Base-by-base conservation (phyloP, 1,140 invertebrate genomes). In the Drosophila murphyi region DNA sequence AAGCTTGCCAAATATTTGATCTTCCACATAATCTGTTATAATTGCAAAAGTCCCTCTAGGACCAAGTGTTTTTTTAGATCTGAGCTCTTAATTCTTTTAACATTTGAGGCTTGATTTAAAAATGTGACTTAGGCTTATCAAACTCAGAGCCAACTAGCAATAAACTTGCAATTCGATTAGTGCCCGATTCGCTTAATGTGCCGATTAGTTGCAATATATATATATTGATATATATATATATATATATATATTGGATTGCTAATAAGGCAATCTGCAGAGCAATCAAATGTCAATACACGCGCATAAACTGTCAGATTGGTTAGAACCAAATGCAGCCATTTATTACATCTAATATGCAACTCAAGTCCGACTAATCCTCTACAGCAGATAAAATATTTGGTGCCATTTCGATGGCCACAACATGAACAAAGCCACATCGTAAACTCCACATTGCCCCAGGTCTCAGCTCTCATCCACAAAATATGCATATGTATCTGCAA, bases 271-370 rank as follows among this genome's bases (percentile, higher is more conserved):
- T 87, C 83, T 88, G 83, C 71, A 52, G 47, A 70, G 79, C 76
- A 88, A 88, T 87, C 83, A 82, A 88, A 63, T 82, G 83, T 86
- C 82, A 86, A 86, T 87, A 86, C 79, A 86, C 31, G 65, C 51
- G 55, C 73, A 72, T 76, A 86, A 87, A 86, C 61, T 72, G 63
- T n/a, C 67, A 57, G 81, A 83, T 76, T 51, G 34, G 67, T 59
- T 80, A 72, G 50, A 70, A 85, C 73, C 80, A 69, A 80, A 76
- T 51, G 64, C 48, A 60, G 48, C 65, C 83, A 88, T 88, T 79
- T 87, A 80, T 88, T 82, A 80, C 77, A 54, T 32, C 72, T 63
- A 64, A 71, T 68, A 80, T 75, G 56, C 73, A 69, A 52, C 65
- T 65, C 52, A 37, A 61, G 43, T 63, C 47, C 57, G 62, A 56